These are phyloP conservation scores for Ctenopoma multispine DNA, from an alignment of 2,797 vertebrate species.

Conservation along the genomic window DNA sequence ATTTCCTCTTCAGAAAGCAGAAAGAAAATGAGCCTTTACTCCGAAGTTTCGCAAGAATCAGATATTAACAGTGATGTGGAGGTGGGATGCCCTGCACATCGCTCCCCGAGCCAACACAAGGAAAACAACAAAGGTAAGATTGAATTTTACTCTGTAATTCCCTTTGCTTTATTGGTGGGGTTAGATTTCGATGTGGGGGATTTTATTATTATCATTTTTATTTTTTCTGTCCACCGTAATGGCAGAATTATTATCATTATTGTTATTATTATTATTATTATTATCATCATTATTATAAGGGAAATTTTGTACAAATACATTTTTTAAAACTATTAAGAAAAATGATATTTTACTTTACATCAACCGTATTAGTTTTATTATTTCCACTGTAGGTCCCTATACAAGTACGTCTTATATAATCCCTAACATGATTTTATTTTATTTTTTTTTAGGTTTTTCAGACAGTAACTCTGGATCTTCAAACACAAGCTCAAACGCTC, in stretches of 20 bases:
- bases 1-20: constrained; percentile 91
- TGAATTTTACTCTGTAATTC: not conserved
- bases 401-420: not conserved
- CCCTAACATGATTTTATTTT: not conserved
- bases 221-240: too few species aligned
- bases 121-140: constrained; percentile 96
- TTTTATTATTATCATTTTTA: not conserved
- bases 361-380: not conserved
- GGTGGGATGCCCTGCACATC: constrained; percentile 95
- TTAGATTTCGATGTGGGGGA: not conserved
- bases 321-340: not conserved
- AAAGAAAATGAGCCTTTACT: constrained; percentile 95
- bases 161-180: not conserved
- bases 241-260: too few species aligned
- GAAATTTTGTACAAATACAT: not conserved
- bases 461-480: constrained; percentile 91
- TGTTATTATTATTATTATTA: too few species aligned
- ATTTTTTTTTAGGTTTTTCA: constrained; percentile 85
- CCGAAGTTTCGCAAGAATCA: constrained; percentile 95
- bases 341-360: too few species aligned
- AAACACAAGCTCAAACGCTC: constrained; percentile 86
- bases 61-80: constrained; percentile 99
- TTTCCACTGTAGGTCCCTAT: not conserved
- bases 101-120: constrained; percentile 96
- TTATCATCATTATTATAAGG: too few species aligned